A percentile compares a stretch with the other conserved stretches of the same genome.
Conservation (phyloP, 1,140 invertebrate species). For the Ganaspis sp. region DNA sequence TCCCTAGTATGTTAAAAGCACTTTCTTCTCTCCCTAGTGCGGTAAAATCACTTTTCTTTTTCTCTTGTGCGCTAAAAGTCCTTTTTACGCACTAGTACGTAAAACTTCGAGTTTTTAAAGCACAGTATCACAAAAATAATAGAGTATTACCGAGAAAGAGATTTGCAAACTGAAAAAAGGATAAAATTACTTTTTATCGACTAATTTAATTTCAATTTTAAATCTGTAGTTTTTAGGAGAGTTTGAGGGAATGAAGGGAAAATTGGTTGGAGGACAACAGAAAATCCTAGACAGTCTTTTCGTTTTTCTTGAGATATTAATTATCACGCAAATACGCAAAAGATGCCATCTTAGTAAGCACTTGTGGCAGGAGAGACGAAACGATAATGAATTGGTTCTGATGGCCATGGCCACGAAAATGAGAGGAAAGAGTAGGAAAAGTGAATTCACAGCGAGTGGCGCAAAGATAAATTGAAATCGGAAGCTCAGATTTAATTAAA, state of each 20-base stretch:
- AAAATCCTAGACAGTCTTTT: neutral
- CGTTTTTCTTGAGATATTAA: constrained; percentile 50
- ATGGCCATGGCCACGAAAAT: constrained; percentile 42
- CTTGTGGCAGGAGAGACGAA: constrained; percentile 48
- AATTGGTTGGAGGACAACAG: neutral
- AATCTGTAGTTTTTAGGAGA: neutral
- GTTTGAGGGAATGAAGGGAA: neutral
- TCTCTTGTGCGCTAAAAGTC: too few species aligned
- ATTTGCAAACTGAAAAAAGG: too few species aligned
- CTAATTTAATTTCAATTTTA: neutral
- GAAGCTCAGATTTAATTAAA: constrained; percentile 70
- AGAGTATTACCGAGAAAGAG: too few species aligned
- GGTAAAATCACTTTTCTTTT: too few species aligned
- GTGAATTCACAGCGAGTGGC: constrained; percentile 49
- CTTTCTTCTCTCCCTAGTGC: too few species aligned
- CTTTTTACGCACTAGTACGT: too few species aligned
- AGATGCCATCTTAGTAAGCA: neutral
- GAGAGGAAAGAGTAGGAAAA: constrained; percentile 48
- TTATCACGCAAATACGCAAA: constrained; percentile 36
- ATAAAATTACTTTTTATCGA: too few species aligned
- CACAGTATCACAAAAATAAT: too few species aligned
- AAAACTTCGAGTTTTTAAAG: too few species aligned
- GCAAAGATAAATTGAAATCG: constrained; percentile 70
- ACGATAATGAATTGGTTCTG: constrained; percentile 62
- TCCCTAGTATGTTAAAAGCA: too few species aligned